These are phyloP conservation scores for Pterobdella sp. DNA, from an alignment of 2,888 invertebrate genomes.

Conservation along the genomic window DNA sequence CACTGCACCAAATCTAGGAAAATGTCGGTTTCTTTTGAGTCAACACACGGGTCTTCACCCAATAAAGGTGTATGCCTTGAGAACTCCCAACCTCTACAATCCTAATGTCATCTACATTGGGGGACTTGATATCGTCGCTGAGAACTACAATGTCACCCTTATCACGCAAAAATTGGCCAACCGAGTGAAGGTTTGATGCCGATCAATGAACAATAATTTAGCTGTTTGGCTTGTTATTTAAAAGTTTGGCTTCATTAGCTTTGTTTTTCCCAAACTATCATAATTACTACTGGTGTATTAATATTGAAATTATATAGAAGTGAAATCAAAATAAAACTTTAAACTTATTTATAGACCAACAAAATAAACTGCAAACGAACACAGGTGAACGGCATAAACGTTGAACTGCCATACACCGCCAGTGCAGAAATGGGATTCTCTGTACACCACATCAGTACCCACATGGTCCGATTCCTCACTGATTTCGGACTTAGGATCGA, in stretches of 20 bases:
- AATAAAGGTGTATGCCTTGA: not conserved
- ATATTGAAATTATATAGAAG: too few relatives aligned
- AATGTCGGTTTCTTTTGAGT: constrained; percentile 18
- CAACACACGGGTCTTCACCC: not conserved
- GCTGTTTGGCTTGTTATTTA: too few relatives aligned
- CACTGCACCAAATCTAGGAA: not conserved
- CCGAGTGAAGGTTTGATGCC: not conserved
- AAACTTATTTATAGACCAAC: too few relatives aligned
- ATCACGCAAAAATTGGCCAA: not conserved
- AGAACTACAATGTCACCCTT: not conserved
- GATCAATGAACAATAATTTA: too few relatives aligned
- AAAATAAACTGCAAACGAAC: too few relatives aligned
- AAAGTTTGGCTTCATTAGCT: too few relatives aligned
- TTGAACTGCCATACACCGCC: constrained; percentile 15
- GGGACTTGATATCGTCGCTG: not conserved
- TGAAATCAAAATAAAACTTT: too few relatives aligned
- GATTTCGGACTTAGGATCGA: not conserved
- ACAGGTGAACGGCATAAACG: constrained; percentile 15
- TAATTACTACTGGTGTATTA: too few relatives aligned
- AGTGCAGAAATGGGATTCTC: not conserved
- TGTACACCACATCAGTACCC: not conserved
- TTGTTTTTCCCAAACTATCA: not conserved
- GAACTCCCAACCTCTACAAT: not conserved
- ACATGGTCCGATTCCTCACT: not conserved
- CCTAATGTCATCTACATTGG: constrained; percentile 14